Evolutionary conservation across 2,113 vertebrate species (phyloP).

Genomic region (Syrrhaptes paradoxus): DNA sequence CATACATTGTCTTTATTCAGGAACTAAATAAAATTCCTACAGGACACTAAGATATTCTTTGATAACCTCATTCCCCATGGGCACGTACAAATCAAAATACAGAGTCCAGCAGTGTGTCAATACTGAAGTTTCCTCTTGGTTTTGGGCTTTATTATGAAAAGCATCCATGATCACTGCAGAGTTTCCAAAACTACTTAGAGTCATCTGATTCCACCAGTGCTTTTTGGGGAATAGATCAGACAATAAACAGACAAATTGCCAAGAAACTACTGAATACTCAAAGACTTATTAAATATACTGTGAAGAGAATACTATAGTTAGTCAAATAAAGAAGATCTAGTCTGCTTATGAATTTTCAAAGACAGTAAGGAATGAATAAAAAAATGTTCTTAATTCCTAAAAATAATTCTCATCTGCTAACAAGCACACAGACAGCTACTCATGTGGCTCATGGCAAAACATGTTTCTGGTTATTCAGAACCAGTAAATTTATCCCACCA

Average conservation of each 20-base stretch:
- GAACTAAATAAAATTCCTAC: background rate
- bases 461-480: background rate
- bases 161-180: background rate
- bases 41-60: background rate
- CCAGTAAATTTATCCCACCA: background rate
- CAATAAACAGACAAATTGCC: background rate
- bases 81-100: background rate
- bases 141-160: background rate
- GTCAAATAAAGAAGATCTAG: background rate
- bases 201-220: background rate
- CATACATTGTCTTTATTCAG: background rate
- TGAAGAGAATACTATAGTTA: background rate
- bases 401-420: slow-evolving; percentile 1
- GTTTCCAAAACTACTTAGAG: background rate
- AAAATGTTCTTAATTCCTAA: background rate
- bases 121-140: background rate
- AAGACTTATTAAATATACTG: background rate
- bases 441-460: background rate
- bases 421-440: background rate
- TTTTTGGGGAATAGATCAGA: background rate
- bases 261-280: background rate
- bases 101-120: background rate
- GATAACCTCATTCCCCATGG: background rate
- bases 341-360: slow-evolving; percentile 31
- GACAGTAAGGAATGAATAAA: background rate